Base-by-base conservation (phyloP, 2,797 vertebrate species). In the Champsocephalus gunnari region DNA sequence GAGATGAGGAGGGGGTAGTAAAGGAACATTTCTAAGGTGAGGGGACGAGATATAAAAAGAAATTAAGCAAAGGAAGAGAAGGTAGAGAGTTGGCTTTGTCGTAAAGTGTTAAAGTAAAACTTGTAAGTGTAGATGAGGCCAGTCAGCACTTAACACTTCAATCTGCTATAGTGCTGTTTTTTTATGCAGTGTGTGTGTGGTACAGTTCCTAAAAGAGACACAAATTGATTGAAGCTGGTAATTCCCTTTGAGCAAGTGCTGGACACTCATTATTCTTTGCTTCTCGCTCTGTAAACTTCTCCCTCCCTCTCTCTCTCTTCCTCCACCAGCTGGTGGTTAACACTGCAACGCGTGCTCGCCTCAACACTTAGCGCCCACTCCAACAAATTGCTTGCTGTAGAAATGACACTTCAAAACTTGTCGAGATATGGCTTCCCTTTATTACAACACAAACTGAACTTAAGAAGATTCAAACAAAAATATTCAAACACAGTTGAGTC, bases 391-490 rank as follows among this genome's bases (percentile, higher is more conserved):
- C 70, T 83, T 4, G 2, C 68, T 24, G 53, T 49, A 74, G 69
- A 84, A 75, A 66, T 67, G 58, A 81, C 75, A 82, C 80, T 84
- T 79, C 19, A 82, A 9, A 55, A 58, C 79, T 82, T 63, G 45
- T 71, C 11, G 49, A 72, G 63, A 76, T 70, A 53, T 28, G 53
- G 24, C 47, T 17, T 58, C 54, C 17, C 65, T 75, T 66, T 9
- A 66, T 57, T 2, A 2, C 50, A 62, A 58, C 77, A 19, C 63
- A 69, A 76, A 75, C 69, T 74, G 73, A 62, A 66, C 57, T 53
- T 53, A 61, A 6, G 32, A 65, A 38, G 66, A 48, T n/a, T 17
- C 5, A 48, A 32, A 12, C 10, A 41, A 24, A 28, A 62, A 50
- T 1, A 38, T 38, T 38, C 34, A 49, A 62, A 41, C 24, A 50